Base-by-base conservation (phyloP, 2,888 invertebrate species). In the Aleiodes leptofemur region DNA sequence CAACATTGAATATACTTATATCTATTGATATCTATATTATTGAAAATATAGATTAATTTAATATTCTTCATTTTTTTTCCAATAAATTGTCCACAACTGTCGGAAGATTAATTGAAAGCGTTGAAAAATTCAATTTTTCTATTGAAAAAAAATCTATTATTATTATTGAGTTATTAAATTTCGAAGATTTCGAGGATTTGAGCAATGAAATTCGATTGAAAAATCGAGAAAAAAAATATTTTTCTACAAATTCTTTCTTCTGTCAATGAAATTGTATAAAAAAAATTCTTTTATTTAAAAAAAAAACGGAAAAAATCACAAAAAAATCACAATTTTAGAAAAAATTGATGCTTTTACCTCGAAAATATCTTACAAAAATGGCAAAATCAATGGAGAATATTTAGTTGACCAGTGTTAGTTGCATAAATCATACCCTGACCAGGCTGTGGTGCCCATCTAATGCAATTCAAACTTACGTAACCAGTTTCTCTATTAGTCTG, bases 341-440 rank as follows among this genome's bases (percentile, higher is more conserved):
- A 61, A 38, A 61, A 34, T 13, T 23, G 48, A 64, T 43, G 48
- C n/a, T 23, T 48, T 16, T 64, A 61, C 50, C 4, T 71, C n/a
- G 34, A 53, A 53, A 55, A 14, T 34, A 34, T 51, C 9, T 31
- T 53, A 53, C 57, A 55, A 69, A 59, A 66, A 66, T 29, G 11
- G 3, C 31, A 13, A n/a, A 73, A 79, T 84, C 81, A 88, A 80
- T 85, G 86, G 87, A 95, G 91, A 83, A 95, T 92, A 85, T 93
- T 93, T 79, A 97, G 91, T 85, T 95, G 94, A 71, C 96, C 97
- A 16, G 94, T 94, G 87, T 96, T 96, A 81, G 96, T 96, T 29
- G 96, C 96, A 89, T 96, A 96, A 69, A 96, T 94, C 74, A 96
- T 91, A 1, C 96, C 96, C 86, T 96, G 95, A 0, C 96, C 96